Evolutionary conservation across 1,140 invertebrate species (phyloP), one percentile per base, ranked within the genome.

Genomic region (Brachionus koreanus): DNA sequence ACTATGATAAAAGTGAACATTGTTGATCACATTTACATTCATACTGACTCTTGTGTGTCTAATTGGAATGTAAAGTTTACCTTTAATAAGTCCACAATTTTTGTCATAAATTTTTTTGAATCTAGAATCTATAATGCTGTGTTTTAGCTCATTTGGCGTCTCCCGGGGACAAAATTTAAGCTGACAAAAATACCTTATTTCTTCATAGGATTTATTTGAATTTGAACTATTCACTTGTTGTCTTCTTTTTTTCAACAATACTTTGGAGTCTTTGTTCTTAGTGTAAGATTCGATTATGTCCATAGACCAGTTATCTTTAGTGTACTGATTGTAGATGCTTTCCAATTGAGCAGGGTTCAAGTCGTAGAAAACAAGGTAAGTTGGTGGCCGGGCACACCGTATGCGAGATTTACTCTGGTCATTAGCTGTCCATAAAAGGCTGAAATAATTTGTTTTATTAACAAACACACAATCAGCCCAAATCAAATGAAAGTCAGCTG

Each of bases 261-360:
- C 16, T 29, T 29, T 29, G 3, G 16, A 25, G 10, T 46, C 29
- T 12, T 43, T 43, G 7, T 43, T 3, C 12, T 46, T 43, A 3
- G 25, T n/a, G 13, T 74, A 74, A 46, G 69, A 74, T 5, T 74
- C 69, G 7, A 74, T 46, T 6, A 74, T 16, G 10, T 74, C 69
- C 19, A 74, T 4, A 23, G 23, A 46, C 69, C 69, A 74, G 16
- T 46, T 23, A 3, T 49, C 37, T 0, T 25, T 46, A 13, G 9
- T 46, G 43, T 74, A 46, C 23, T 46, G 7, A 12, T 39, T 74
- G 25, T 29, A 74, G 19, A 74, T 74, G 16, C 25, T 19, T 74
- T 46, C 39, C 12, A 74, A 29, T 74, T 74, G 69, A 74, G 69
- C 69, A 13, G 69, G 39, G n/a, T 74, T 74, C 6, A 74, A 19